Percentiles rank a stretch among this genome's conserved stretches.
phyloP scores from a whole-genome alignment of 1,140 invertebrate genomes.

The Latrodectus geometricus region DNA sequence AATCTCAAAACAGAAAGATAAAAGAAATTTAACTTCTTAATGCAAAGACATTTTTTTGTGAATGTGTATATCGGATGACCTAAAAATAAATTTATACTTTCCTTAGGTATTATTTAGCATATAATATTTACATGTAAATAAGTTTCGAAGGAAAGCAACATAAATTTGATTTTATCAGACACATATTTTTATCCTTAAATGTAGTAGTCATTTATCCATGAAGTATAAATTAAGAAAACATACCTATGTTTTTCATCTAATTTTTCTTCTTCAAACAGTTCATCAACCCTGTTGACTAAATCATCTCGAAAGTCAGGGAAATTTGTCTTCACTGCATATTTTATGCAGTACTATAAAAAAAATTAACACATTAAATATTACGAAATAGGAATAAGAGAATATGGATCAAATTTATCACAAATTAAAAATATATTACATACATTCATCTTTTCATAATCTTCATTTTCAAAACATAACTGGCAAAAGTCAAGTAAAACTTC shows the following conservation, averaged over 20 bases:
- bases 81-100: too few relatives aligned
- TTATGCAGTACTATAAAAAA: slow-evolving; percentile 18
- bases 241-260: slow-evolving; percentile 14
- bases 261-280: slow-evolving; percentile 16
- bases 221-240: neutral
- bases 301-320: slow-evolving; percentile 30
- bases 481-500: slow-evolving; percentile 21
- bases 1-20: too few relatives aligned
- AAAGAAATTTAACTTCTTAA: too few relatives aligned
- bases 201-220: too few relatives aligned
- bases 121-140: too few relatives aligned
- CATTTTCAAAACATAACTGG: slow-evolving; percentile 7
- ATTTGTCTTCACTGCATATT: slow-evolving; percentile 22
- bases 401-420: neutral
- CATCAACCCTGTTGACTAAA: neutral
- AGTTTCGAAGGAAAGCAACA: too few relatives aligned
- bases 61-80: too few relatives aligned
- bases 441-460: slow-evolving; percentile 14
- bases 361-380: neutral
- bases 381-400: neutral
- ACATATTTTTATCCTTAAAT: too few relatives aligned
- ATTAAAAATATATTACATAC: slow-evolving; percentile 7
- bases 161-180: too few relatives aligned
- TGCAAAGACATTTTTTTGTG: too few relatives aligned
- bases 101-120: too few relatives aligned